phyloP scores from a whole-genome alignment of 2,797 vertebrate genomes.

The Atherinosoma microstoma region DNA sequence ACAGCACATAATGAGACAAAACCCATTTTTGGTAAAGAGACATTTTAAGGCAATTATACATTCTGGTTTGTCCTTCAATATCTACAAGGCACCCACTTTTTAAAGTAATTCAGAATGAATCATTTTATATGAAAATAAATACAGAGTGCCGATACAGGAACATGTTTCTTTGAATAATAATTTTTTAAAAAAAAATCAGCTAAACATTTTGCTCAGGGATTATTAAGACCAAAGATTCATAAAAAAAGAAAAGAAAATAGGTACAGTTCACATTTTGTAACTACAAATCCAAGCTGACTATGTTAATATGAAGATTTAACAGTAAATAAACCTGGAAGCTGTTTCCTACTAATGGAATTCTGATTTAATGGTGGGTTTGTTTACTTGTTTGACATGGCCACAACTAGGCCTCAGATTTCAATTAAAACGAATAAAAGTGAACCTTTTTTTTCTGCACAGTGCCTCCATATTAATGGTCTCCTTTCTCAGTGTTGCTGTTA shows the following conservation, averaged over 20 bases:
- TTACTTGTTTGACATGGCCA: background rate
- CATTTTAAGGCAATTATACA: constrained; percentile 78
- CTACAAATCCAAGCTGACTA: background rate
- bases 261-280: constrained; percentile 24
- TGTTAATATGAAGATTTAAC: constrained; percentile 9
- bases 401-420: background rate
- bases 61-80: constrained; percentile 67
- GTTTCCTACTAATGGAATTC: background rate
- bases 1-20: constrained; percentile 17
- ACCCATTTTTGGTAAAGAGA: constrained; percentile 59
- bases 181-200: constrained; percentile 6
- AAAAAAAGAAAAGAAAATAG: constrained; percentile 7
- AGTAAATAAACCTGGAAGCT: constrained; percentile 5
- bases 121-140: constrained; percentile 51
- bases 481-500: background rate
- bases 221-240: constrained; percentile 16
- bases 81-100: constrained; percentile 69
- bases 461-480: constrained; percentile 1
- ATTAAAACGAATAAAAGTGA: constrained; percentile 4
- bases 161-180: constrained; percentile 1
- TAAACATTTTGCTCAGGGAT: constrained; percentile 3
- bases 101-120: constrained; percentile 43
- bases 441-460: background rate
- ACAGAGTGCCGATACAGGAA: constrained; percentile 30
- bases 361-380: background rate